Conservation (phyloP, 2,888 invertebrate genomes). For the Aphodius sticticus region DNA sequence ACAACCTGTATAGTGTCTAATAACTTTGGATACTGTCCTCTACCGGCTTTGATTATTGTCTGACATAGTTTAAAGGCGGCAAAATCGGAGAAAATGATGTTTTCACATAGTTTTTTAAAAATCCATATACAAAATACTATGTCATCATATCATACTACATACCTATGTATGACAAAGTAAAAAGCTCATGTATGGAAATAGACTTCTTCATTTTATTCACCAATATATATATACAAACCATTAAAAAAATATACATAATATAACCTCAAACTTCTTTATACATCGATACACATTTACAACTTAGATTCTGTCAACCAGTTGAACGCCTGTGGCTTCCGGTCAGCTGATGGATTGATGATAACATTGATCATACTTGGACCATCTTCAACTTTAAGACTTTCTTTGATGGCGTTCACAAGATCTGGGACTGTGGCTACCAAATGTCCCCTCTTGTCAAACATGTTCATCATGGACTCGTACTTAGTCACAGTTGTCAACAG, state of each 20-base stretch:
- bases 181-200: no score
- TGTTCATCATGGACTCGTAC: slow-evolving; percentile 90
- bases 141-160: no score
- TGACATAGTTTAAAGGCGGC: no score
- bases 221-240: slow-evolving; percentile 4
- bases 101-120: no score
- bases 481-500: slow-evolving; percentile 79
- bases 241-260: neutral
- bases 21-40: no score
- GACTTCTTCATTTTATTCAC: no score
- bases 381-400: slow-evolving; percentile 73
- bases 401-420: slow-evolving; percentile 73
- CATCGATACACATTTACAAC: slow-evolving; percentile 63
- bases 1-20: no score
- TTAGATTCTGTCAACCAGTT: slow-evolving; percentile 94
- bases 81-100: no score
- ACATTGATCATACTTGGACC: slow-evolving; percentile 90
- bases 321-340: slow-evolving; percentile 90
- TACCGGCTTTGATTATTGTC: no score
- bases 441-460: slow-evolving; percentile 84
- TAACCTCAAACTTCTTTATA: neutral
- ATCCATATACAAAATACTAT: no score
- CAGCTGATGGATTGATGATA: slow-evolving; percentile 86
- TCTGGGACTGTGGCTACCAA: slow-evolving; percentile 82
- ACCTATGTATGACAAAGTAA: no score